Percentiles rank a stretch among this genome's conserved stretches.
Evolutionary conservation across 2,888 invertebrate species (phyloP).

Genomic region (Polymixis lichenea): DNA sequence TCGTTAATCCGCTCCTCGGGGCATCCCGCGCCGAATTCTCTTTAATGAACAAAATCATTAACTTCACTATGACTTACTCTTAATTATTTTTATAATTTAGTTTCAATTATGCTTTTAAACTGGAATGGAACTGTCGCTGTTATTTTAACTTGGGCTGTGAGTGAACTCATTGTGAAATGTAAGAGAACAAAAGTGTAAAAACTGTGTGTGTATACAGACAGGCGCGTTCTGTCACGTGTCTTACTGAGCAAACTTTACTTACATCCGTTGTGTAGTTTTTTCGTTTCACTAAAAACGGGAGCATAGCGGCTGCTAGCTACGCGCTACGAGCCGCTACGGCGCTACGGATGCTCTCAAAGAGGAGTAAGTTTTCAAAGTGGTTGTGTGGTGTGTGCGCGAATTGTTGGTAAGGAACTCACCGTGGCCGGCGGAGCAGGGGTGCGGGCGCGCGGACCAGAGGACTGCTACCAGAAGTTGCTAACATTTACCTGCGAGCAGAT

Average conservation of each 20-base stretch:
- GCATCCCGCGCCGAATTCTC: constrained; percentile 60
- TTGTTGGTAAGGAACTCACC: constrained; percentile 31
- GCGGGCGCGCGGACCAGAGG: background rate
- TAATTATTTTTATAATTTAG: constrained; percentile 46
- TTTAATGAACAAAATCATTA: constrained; percentile 65
- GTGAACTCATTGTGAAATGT: constrained; percentile 6
- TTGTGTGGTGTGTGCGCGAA: constrained; percentile 34
- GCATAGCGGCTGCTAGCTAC: constrained; percentile 22
- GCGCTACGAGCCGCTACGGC: constrained; percentile 13
- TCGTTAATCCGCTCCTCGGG: constrained; percentile 65
- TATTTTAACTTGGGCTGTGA: constrained; percentile 9
- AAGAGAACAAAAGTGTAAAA: constrained; percentile 14
- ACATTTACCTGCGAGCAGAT: constrained; percentile 35
- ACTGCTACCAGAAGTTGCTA: constrained; percentile 15
- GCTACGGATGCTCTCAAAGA: constrained; percentile 40
- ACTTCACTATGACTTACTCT: constrained; percentile 34
- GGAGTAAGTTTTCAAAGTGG: constrained; percentile 47
- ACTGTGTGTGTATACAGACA: constrained; percentile 18
- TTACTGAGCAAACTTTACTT: constrained; percentile 54
- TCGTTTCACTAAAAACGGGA: constrained; percentile 42
- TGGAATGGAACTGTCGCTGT: constrained; percentile 2
- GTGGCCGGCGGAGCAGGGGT: background rate
- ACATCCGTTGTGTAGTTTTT: constrained; percentile 42
- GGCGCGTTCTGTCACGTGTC: constrained; percentile 22
- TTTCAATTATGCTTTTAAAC: constrained; percentile 43